Conservation (phyloP, 2,797 vertebrate species). For the Spheniscus humboldti region DNA sequence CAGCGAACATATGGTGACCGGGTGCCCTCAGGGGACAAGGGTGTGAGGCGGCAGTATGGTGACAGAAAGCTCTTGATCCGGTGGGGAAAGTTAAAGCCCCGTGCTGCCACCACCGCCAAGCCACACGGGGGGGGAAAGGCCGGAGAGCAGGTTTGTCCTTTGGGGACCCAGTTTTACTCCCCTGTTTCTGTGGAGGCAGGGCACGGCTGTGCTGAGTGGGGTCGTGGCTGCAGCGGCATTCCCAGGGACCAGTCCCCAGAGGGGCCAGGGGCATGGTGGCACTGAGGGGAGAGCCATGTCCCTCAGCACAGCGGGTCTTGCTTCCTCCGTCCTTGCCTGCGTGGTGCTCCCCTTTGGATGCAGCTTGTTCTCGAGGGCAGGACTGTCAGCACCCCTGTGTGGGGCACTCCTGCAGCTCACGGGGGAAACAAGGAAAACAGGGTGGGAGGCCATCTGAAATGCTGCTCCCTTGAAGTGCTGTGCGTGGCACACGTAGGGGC, state of each 20-base stretch:
- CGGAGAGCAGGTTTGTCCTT: not conserved
- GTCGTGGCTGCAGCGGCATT: fast-evolving
- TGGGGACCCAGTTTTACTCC: not conserved
- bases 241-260: fast-evolving
- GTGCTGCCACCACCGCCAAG: not conserved
- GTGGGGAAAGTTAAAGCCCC: not conserved
- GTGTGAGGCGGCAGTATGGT: not conserved
- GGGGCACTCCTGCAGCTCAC: not conserved
- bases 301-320: too few relatives aligned
- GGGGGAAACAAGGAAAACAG: not conserved
- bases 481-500: fast-evolving
- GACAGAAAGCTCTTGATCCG: not conserved
- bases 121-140: not conserved
- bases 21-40: not conserved
- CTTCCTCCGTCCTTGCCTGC: fast-evolving
- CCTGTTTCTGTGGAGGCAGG: not conserved
- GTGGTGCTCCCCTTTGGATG: fast-evolving
- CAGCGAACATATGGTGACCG: not conserved
- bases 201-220: not conserved
- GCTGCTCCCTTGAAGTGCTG: not conserved
- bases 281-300: fast-evolving
- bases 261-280: not conserved
- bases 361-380: not conserved
- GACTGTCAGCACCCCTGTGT: not conserved
- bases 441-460: not conserved